A percentile compares a stretch with the other conserved stretches of the same genome.
Evolutionary conservation across 2,113 vertebrate species (phyloP).

Genomic region (Notarius quadriscutis): DNA sequence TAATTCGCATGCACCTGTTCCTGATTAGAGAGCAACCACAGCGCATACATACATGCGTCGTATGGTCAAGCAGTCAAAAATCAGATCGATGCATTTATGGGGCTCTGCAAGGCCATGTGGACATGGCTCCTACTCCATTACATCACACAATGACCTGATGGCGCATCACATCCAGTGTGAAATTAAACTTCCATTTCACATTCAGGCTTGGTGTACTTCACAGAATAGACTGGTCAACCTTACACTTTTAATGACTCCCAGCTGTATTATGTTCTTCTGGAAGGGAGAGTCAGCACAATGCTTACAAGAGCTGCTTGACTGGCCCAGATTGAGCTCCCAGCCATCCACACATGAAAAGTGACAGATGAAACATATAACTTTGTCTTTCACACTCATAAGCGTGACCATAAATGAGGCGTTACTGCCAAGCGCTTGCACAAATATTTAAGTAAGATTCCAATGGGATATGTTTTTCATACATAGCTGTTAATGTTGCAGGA

Average conservation of each 20-base stretch:
- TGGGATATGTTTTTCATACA: neutral
- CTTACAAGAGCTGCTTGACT: conserved; percentile 66
- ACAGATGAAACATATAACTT: conserved; percentile 39
- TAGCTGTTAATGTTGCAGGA: neutral
- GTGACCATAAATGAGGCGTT: conserved; percentile 56
- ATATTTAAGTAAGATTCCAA: neutral
- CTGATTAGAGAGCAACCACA: too few relatives aligned
- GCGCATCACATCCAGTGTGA: neutral
- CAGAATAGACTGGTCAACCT: conserved; percentile 21
- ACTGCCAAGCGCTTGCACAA: neutral
- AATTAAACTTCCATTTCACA: neutral
- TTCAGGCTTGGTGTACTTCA: neutral
- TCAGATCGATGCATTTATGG: too few relatives aligned
- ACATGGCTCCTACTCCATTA: neutral
- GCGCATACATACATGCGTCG: too few relatives aligned
- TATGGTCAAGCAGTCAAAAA: too few relatives aligned
- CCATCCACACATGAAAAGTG: conserved; percentile 35
- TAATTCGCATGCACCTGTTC: too few relatives aligned
- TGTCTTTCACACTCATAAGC: conserved; percentile 39
- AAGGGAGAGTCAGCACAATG: conserved; percentile 59
- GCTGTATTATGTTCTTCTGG: conserved; percentile 51
- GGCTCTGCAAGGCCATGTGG: neutral
- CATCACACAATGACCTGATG: neutral
- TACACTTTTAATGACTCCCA: conserved; percentile 57
- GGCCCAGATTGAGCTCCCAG: conserved; percentile 35